Percentiles rank a stretch among this genome's conserved stretches.
Evolutionary conservation across 1,140 invertebrate genomes (phyloP).

Genomic region (Hirudo medicinalis): DNA sequence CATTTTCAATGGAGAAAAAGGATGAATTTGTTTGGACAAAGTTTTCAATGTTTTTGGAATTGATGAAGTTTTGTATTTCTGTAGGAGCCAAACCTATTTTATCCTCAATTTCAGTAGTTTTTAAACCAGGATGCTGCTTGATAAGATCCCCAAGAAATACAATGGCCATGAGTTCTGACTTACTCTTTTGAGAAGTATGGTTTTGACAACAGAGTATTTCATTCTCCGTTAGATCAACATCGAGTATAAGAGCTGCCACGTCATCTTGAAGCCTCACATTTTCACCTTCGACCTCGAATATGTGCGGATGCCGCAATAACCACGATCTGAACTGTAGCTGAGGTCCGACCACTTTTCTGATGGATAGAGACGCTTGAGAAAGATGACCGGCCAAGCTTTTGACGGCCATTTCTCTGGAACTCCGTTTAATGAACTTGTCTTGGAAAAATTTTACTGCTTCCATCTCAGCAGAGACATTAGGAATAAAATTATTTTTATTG

Average conservation of each 20-base stretch:
- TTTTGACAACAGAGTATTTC: conserved; percentile 7
- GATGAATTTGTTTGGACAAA: conserved; percentile 8
- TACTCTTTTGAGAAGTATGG: conserved; percentile 1
- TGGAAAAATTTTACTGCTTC: conserved; percentile 42
- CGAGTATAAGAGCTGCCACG: conserved; percentile 15
- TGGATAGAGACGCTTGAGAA: conserved; percentile 38
- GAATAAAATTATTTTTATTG: conserved; percentile 23
- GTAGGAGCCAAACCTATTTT: conserved; percentile 4
- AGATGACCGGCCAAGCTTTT: conserved; percentile 42
- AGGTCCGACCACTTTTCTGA: conserved; percentile 41
- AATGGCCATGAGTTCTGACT: conserved; percentile 6
- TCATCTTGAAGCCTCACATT: conserved; percentile 39
- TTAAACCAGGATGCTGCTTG: conserved; percentile 7
- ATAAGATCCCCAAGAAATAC: conserved; percentile 10
- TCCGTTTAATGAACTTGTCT: conserved; percentile 35
- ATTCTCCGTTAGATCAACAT: background rate
- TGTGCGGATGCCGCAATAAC: conserved; percentile 38
- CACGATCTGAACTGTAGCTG: conserved; percentile 41
- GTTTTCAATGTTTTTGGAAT: conserved; percentile 1
- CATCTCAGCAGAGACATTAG: conserved; percentile 39
- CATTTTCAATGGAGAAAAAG: conserved; percentile 3
- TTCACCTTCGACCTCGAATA: conserved; percentile 40
- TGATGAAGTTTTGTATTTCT: conserved; percentile 1
- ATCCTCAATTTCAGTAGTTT: conserved; percentile 5
- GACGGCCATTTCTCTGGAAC: conserved; percentile 39